Evolutionary conservation across 2,888 invertebrate species (phyloP), one percentile per base, ranked within the genome.

Genomic region (Noctua janthina): DNA sequence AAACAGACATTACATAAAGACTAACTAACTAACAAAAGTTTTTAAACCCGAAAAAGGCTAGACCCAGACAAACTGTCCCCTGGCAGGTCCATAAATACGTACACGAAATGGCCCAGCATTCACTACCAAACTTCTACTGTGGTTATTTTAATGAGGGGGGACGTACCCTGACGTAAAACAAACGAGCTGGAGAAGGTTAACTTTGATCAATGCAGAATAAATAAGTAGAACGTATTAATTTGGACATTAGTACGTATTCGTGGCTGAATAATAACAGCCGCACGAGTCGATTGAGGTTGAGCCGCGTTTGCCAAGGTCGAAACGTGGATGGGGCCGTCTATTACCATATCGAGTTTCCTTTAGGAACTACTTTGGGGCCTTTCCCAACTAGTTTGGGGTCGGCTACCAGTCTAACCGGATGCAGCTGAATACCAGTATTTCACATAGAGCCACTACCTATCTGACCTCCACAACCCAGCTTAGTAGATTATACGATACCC

Each of bases 81-180:
- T 29, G 35, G 20, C 17, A n/a, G 13, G 46, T 68, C 68, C 29
- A 39, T 77, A 72, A 66, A 78, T 70, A 70, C 20, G 23, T 56
- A 64, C 81, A 80, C 68, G 68, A 69, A 71, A 72, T 43, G 23
- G 70, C 64, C 66, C 71, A 35, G 56, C 71, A 29, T 75, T 75
- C 78, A 77, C 64, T 71, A 43, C 76, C 62, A 80, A 84, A 81
- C 76, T 86, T 82, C n/a, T 43, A 79, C 51, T 66, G 77, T 79
- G 66, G 85, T 84, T 78, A 82, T 84, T 87, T 87, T 87, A 87
- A 86, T 86, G 86, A 87, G 78, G 76, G 79, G 51, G 17, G 54
- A 74, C 66, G 71, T 70, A 29, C 68, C 51, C 17, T 35, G 11
- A 10, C 64, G 10, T 20, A 0, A 10, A 0, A 23, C 56, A 59